These are phyloP conservation scores for Riparia riparia DNA, from an alignment of 2,113 vertebrate genomes.

Conservation along the genomic window DNA sequence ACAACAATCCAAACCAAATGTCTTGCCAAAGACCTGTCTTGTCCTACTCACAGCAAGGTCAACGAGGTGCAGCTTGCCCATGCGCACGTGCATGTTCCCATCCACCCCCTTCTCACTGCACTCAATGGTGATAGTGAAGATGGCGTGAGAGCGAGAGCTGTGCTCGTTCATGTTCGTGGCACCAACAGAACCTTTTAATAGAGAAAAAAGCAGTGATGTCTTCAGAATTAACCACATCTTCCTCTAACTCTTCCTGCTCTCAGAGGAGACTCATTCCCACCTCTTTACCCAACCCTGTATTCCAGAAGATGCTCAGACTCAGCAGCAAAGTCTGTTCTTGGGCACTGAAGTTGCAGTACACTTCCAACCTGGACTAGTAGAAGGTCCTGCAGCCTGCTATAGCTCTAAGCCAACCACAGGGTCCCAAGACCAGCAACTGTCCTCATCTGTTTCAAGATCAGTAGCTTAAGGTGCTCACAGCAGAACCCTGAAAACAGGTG, in stretches of 20 bases:
- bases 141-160: conserved; percentile 96
- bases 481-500: background rate
- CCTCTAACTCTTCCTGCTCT: background rate
- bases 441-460: background rate
- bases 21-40: background rate
- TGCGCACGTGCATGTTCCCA: conserved; percentile 94
- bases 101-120: conserved; percentile 97
- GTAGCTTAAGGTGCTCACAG: background rate
- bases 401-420: background rate
- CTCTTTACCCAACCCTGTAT: background rate
- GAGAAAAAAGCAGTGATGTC: background rate
- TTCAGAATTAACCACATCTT: background rate
- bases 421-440: background rate
- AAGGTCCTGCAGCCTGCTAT: background rate
- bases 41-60: conserved; percentile 89
- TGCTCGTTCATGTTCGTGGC: conserved; percentile 99
- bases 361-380: background rate
- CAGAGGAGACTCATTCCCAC: background rate
- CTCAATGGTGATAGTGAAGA: conserved; percentile 98
- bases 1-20: background rate
- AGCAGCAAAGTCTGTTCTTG: background rate
- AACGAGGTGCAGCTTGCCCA: conserved; percentile 97
- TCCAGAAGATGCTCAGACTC: background rate
- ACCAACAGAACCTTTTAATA: conserved; percentile 89
- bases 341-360: background rate